Percentiles rank a stretch among this genome's conserved stretches.
phyloP scores from a whole-genome alignment of 2,888 invertebrate species.

The Catocala nupta region DNA sequence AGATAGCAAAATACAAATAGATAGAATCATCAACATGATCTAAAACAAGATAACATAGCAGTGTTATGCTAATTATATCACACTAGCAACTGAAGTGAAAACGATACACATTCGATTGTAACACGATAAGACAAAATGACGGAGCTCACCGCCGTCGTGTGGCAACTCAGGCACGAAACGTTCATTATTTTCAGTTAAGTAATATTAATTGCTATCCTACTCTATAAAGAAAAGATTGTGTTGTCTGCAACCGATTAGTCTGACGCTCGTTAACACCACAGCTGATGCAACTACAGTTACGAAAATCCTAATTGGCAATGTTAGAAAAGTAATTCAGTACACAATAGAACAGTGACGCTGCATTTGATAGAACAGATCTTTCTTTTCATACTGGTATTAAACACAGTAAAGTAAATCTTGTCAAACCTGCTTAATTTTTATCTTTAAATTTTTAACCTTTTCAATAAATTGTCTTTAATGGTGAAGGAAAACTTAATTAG shows the following conservation, averaged over 20 bases:
- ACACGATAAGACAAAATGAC: conserved; percentile 45
- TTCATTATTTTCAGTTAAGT: conserved; percentile 78
- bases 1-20: neutral
- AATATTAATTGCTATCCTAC: conserved; percentile 79
- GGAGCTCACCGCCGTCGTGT: conserved; percentile 52
- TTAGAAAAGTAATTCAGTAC: conserved; percentile 32
- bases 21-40: neutral
- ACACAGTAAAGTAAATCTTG: no score
- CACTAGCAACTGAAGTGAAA: conserved; percentile 28
- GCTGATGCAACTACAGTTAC: conserved; percentile 69
- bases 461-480: no score
- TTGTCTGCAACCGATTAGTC: conserved; percentile 72
- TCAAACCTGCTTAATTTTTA: no score
- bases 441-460: no score
- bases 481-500: no score
- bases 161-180: conserved; percentile 70
- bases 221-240: conserved; percentile 75
- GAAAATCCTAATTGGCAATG: conserved; percentile 71
- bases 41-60: conserved; percentile 2
- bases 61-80: conserved; percentile 10
- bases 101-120: conserved; percentile 40
- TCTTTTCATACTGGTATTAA: no score
- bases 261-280: conserved; percentile 61
- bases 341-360: no score
- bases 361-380: neutral